Base-by-base conservation (phyloP, 2,888 invertebrate genomes). In the Dasysyrphus albostriatus region DNA sequence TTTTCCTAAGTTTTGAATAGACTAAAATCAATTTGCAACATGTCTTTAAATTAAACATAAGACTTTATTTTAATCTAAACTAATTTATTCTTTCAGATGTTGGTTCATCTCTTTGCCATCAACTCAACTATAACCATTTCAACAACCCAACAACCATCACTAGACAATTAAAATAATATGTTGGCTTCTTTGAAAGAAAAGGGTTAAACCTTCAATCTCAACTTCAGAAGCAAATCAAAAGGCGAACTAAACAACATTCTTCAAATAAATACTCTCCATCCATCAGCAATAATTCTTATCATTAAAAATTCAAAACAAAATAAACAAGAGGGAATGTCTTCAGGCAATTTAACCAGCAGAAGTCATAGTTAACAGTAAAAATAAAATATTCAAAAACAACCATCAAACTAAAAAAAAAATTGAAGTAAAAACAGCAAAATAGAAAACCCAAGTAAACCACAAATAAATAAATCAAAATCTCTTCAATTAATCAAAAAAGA, bases 331-430 rank as follows among this genome's bases (percentile, higher is more conserved):
- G 58, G 34, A 70, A 74, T 58, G 81, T 58, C 59, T 59, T 65
- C 44, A 70, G 65, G 19, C 51, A 69, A 77, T 73, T 73, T 77
- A 81, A 56, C 72, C 63, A 3, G 16, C 24, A 37, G 19, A 69
- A 87, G 74, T 65, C 83, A 87, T 75, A 83, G 75, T 83, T 83
- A 82, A 87, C 82, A 83, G 34, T 6, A 51, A 47, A 67, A 54
- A 54, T 69, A 61, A 42, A 49, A 56, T 19, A 67, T 34, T 34
- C 58, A 56, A 44, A 51, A 56, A 24, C 51, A 63, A 51, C 32
- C 58, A 47, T 34, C 24, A 34, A 16, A n/a, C 4, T 42, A n/a
- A 9, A 2, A 0, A 56, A 65, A 49, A 58, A 69, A n/a, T n/a
- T n/a, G n/a, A n/a, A 42, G n/a, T 6, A 42, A 42, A 14, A 32